Conservation (phyloP, 1,140 invertebrate species). For the Drosophila melanogaster region Release_6_plus_ISO1_MT NC_004354.4:7612001-7612500, state of each 20-base stretch:
- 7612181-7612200: constrained; percentile 71
- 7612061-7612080: constrained; percentile 45
- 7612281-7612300: background rate
- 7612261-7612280: background rate
- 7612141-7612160: constrained; percentile 75
- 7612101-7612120: constrained; percentile 9
- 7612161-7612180: constrained; percentile 70
- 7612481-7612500: constrained; percentile 47
- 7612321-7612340: constrained; percentile 21
- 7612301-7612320: constrained; percentile 6
- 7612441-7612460: too few relatives aligned
- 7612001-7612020: constrained; percentile 42
- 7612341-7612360: constrained; percentile 52
- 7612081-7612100: constrained; percentile 36
- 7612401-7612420: constrained; percentile 46
- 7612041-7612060: constrained; percentile 73
- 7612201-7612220: constrained; percentile 73
- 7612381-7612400: constrained; percentile 63
- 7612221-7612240: constrained; percentile 58
- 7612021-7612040: constrained; percentile 66
- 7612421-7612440: constrained; percentile 51
- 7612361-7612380: constrained; percentile 80
- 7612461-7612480: constrained; percentile 61
- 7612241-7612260: constrained; percentile 4
- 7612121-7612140: constrained; percentile 8